Conservation (phyloP, 2,888 invertebrate species). For the Netelia virgata region DNA sequence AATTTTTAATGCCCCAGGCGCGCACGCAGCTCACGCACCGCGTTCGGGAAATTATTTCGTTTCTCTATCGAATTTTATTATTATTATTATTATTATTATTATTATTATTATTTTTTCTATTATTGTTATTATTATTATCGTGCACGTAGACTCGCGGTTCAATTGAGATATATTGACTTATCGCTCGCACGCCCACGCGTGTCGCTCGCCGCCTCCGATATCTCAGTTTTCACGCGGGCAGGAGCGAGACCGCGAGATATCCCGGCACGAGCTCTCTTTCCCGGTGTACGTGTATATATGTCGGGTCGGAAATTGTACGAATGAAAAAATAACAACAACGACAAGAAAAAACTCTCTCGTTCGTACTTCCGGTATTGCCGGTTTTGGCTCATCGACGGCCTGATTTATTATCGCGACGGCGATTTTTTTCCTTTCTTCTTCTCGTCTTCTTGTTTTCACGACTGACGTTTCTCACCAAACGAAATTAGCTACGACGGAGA, state of each 20-base stretch:
- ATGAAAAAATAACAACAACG: slow-evolving; percentile 28
- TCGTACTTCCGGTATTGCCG: slow-evolving; percentile 58
- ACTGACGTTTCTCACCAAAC: too few species aligned
- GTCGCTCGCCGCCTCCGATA: slow-evolving; percentile 49
- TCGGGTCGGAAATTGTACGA: slow-evolving; percentile 55
- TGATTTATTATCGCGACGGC: slow-evolving; percentile 35
- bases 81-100: not conserved
- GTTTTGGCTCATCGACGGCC: slow-evolving; percentile 49
- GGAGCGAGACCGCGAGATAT: slow-evolving; percentile 27
- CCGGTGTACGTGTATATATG: slow-evolving; percentile 2
- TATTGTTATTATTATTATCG: not conserved
- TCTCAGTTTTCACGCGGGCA: slow-evolving; percentile 49
- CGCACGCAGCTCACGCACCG: slow-evolving; percentile 6
- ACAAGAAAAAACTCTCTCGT: not conserved
- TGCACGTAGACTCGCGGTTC: slow-evolving; percentile 43
- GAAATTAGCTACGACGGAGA: too few species aligned
- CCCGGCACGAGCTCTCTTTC: not conserved
- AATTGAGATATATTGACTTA: slow-evolving; percentile 67
- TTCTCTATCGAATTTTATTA: slow-evolving; percentile 11
- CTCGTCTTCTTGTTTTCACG: not conserved
- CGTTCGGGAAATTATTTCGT: slow-evolving; percentile 51
- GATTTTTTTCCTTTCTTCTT: not conserved
- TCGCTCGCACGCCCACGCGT: slow-evolving; percentile 61
- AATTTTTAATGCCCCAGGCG: not conserved
- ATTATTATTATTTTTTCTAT: not conserved